phyloP scores from a whole-genome alignment of 1,140 invertebrate species.

The Drosophila tristis region DNA sequence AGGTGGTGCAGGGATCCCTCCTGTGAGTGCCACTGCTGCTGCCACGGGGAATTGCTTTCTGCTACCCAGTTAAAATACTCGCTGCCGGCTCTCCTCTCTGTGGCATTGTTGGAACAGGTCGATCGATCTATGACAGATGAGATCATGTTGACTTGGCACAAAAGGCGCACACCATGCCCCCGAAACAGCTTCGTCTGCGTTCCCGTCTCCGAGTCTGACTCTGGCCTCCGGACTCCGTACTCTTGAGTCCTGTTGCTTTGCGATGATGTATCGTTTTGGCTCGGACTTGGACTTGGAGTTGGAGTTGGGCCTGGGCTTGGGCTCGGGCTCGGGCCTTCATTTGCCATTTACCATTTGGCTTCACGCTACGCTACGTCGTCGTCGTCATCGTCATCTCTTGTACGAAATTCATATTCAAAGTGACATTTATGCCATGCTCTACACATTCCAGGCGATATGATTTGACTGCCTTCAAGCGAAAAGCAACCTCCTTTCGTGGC shows the following conservation, averaged over 20 bases:
- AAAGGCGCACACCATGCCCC: conserved; percentile 48
- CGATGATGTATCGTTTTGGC: conserved; percentile 77
- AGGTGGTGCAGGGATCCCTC: conserved; percentile 41
- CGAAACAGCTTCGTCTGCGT: not conserved
- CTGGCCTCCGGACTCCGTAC: conserved; percentile 30
- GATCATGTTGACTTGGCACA: conserved; percentile 81
- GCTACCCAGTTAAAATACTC: conserved; percentile 56
- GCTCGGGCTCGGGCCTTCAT: conserved; percentile 29
- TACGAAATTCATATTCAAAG: conserved; percentile 73
- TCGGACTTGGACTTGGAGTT: no score
- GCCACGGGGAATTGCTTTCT: conserved; percentile 3
- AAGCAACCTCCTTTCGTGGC: not conserved
- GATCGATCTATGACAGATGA: conserved; percentile 83
- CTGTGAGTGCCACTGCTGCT: conserved; percentile 44
- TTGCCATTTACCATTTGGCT: conserved; percentile 56
- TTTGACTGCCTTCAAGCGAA: conserved; percentile 58
- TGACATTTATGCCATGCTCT: conserved; percentile 82
- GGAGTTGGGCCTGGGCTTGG: conserved; percentile 1
- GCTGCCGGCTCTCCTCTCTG: conserved; percentile 34
- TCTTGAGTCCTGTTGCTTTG: conserved; percentile 72
- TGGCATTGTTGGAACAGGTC: conserved; percentile 76
- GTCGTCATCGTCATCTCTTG: conserved; percentile 60
- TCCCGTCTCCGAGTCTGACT: conserved; percentile 26
- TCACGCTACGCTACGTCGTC: conserved; percentile 70
- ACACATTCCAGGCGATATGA: conserved; percentile 79